Base-by-base conservation (phyloP, 2,797 vertebrate genomes). In the Odontamblyopus lacepedii region DNA sequence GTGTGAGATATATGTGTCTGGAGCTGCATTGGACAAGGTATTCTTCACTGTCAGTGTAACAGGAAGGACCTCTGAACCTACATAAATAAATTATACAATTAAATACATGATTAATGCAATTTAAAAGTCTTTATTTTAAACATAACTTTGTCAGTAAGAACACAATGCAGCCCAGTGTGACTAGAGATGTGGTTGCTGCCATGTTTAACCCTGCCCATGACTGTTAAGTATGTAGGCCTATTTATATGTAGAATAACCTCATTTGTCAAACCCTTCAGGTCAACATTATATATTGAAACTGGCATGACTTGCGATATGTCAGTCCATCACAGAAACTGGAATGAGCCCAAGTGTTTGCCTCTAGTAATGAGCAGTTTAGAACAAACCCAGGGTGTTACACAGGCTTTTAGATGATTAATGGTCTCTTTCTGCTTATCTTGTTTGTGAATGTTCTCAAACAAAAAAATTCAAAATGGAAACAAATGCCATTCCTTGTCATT, bases 1-100 rank as follows among this genome's bases (percentile, higher is more conserved):
- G 29, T 30, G 4, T 23, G 23, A 1, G 23, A 23, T 23, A 23
- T 23, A 23, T 23, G 83, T 74, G 80, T 77, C 63, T 1, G 78
- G 74, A 16, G 69, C 41, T 69, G 73, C 11, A 76, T 87, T 79
- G 8, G 76, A 83, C n/a, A 84, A 71, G 4, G 83, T 70, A 8
- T 84, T 89, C 72, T 83, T 79, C 78, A 92, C 88, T 35, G 89
- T 77, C 77, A 94, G n/a, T 50, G 50, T 83, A 59, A 93, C 32
- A 0, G 89, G 85, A 44, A 88, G 18, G 26, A 63, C 66, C 8
- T 0, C 62, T 48, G 62, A 67, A 71, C 44, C 82, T 82, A 76
- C 19, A 76, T 3, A 4, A 3, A 48, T 64, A 35, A 2, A 29
- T 15, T 32, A 19, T 8, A 67, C 9, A 67, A 26, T 26, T 57